phyloP scores from a whole-genome alignment of 1,140 invertebrate species.

The Zaprionus nigranus region DNA sequence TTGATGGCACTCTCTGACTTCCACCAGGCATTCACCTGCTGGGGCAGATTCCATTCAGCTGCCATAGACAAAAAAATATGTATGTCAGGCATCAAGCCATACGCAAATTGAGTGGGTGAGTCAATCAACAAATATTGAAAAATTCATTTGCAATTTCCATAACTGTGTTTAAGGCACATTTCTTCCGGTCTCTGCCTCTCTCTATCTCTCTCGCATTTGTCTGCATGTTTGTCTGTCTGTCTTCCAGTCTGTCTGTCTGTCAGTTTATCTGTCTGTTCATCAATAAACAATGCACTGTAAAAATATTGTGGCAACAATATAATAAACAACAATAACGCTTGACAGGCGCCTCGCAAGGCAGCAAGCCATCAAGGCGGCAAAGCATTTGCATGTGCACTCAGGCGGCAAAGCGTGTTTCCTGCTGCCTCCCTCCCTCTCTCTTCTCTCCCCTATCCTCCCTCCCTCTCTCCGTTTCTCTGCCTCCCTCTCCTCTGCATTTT shows the following conservation, averaged over 20 bases:
- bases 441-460: no score
- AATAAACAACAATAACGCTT: slow-evolving; percentile 66
- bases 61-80: background rate
- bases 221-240: background rate
- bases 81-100: background rate
- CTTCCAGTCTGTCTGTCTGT: slow-evolving; percentile 12
- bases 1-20: background rate
- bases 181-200: slow-evolving; percentile 13
- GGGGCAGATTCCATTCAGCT: background rate
- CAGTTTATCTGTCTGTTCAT: slow-evolving; percentile 40
- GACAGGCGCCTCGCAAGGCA: slow-evolving; percentile 44
- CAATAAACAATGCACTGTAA: slow-evolving; percentile 58
- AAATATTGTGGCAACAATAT: slow-evolving; percentile 55
- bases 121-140: slow-evolving; percentile 8
- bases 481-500: slow-evolving; percentile 52
- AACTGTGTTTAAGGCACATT: slow-evolving; percentile 8
- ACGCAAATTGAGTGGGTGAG: background rate
- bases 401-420: slow-evolving; percentile 10
- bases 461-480: background rate
- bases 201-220: slow-evolving; percentile 19
- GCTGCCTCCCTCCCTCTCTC: background rate
- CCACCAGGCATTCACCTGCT: background rate
- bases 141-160: slow-evolving; percentile 14
- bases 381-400: slow-evolving; percentile 46
- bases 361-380: slow-evolving; percentile 15